Conservation (phyloP, 1,140 invertebrate genomes). For the Drosophila mayri region DNA sequence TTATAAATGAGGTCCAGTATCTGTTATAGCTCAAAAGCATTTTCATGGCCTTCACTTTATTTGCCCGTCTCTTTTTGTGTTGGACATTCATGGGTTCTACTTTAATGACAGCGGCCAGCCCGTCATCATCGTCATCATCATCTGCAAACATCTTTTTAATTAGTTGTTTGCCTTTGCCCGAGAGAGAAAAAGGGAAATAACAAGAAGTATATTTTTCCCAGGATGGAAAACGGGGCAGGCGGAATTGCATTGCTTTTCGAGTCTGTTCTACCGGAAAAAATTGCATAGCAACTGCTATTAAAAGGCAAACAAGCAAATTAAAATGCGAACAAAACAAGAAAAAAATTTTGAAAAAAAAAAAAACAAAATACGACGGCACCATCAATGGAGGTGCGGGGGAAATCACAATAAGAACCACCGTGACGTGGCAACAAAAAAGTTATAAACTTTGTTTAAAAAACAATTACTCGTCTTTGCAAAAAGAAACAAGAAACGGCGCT, state of each 20-base stretch:
- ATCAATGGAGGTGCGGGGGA: slow-evolving; percentile 7
- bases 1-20: slow-evolving; percentile 2
- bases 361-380: slow-evolving; percentile 29
- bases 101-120: slow-evolving; percentile 38
- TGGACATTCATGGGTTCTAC: slow-evolving; percentile 25
- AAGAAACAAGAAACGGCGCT: slow-evolving; percentile 5
- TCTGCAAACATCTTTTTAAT: slow-evolving; percentile 71
- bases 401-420: slow-evolving; percentile 46
- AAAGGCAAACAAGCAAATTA: slow-evolving; percentile 81
- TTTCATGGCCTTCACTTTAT: slow-evolving; percentile 13
- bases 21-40: slow-evolving; percentile 4
- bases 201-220: slow-evolving; percentile 20
- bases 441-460: slow-evolving; percentile 80
- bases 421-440: slow-evolving; percentile 61
- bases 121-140: slow-evolving; percentile 39
- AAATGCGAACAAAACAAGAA: slow-evolving; percentile 47
- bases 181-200: slow-evolving; percentile 24
- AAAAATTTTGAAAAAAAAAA: slow-evolving; percentile 27
- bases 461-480: slow-evolving; percentile 54
- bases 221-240: neutral
- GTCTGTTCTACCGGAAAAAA: slow-evolving; percentile 56
- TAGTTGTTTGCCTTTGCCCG: slow-evolving; percentile 52
- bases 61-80: slow-evolving; percentile 8
- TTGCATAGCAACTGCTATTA: slow-evolving; percentile 76
- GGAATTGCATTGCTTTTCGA: slow-evolving; percentile 67